Conservation (phyloP, 2,797 vertebrate species). For the Mus spretus region DNA sequence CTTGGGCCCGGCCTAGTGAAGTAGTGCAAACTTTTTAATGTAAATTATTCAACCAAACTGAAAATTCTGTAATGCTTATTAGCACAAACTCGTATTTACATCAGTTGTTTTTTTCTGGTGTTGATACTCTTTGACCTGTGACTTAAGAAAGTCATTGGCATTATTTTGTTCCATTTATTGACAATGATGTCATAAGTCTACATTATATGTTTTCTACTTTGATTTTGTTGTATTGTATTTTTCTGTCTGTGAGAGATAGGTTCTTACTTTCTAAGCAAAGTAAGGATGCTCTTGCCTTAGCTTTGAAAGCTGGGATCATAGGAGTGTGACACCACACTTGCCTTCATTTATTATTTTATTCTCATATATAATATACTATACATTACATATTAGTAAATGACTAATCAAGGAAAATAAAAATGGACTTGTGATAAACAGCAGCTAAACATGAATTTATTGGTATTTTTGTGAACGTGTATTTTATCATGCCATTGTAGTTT, state of each 20-base stretch:
- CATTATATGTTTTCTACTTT: neutral
- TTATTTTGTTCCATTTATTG: neutral
- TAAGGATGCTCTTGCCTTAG: neutral
- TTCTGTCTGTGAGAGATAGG: neutral
- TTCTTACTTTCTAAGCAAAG: neutral
- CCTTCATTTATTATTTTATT: neutral
- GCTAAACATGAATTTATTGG: neutral
- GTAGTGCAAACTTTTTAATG: neutral
- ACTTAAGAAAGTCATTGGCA: neutral
- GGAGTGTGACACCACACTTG: neutral
- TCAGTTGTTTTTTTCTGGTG: too few species aligned
- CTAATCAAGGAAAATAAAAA: neutral
- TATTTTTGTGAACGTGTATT: neutral
- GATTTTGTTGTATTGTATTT: neutral
- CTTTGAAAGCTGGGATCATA: neutral
- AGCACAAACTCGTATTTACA: neutral
- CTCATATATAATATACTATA: neutral
- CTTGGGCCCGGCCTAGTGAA: neutral
- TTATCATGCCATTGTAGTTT: neutral
- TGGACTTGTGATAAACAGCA: neutral
- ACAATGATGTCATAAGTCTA: neutral
- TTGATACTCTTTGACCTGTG: neutral
- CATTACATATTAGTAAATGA: neutral
- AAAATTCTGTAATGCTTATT: neutral
- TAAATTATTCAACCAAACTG: neutral